A percentile compares a stretch with the other conserved stretches of the same genome.
Conservation (phyloP, 37 sponge, comb jelly and placozoan species). For the Bolinopsis microptera region DNA sequence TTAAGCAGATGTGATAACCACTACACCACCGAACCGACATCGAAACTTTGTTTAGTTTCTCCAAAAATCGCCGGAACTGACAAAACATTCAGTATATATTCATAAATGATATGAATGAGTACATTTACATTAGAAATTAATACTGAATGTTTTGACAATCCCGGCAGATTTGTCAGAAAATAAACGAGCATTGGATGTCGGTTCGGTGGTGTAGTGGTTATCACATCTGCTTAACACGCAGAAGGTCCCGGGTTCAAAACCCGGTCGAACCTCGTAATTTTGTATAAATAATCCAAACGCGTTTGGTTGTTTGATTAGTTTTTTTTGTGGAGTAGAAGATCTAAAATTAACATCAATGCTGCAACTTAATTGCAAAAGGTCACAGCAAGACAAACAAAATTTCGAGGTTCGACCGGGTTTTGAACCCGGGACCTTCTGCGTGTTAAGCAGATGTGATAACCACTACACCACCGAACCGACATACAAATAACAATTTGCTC, state of each 20-base stretch:
- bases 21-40: constrained; percentile 66
- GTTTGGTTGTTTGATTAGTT: too few species aligned
- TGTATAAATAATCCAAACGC: too few species aligned
- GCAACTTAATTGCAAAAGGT: too few species aligned
- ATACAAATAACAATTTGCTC: neutral
- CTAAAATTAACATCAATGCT: too few species aligned
- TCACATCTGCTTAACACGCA: constrained; percentile 68
- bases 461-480: constrained; percentile 68
- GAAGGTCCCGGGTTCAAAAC: constrained; percentile 68
- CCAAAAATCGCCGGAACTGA: neutral
- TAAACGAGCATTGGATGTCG: neutral
- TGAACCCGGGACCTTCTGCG: constrained; percentile 68
- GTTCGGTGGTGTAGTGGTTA: constrained; percentile 68
- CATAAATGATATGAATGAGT: too few species aligned
- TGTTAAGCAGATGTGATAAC: constrained; percentile 68
- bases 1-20: constrained; percentile 68
- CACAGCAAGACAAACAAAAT: neutral
- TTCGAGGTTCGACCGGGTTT: constrained; percentile 67
- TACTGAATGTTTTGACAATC: neutral
- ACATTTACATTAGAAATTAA: too few species aligned
- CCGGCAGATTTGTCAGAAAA: neutral
- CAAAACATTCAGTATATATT: too few species aligned
- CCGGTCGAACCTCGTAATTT: constrained; percentile 65
- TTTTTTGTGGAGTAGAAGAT: too few species aligned
- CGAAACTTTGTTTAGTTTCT: neutral